Evolutionary conservation across 2,113 vertebrate genomes (phyloP).

Genomic region (Bubalus kerabau): DNA sequence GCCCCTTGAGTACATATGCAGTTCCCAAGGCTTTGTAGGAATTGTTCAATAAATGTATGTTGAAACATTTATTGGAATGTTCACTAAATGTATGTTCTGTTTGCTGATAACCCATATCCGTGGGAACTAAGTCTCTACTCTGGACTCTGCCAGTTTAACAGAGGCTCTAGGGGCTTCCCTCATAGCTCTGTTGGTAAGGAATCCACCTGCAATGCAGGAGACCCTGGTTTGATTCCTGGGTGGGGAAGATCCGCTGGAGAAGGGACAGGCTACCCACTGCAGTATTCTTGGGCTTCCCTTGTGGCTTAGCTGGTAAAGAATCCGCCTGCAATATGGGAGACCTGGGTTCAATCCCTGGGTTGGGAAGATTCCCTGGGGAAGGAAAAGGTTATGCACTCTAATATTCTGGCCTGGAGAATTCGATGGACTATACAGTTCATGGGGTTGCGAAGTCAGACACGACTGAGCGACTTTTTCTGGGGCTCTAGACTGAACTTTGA

Average conservation of each 20-base stretch:
- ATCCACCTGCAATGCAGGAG: not conserved
- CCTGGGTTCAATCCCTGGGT: not conserved
- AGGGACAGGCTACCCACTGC: not conserved
- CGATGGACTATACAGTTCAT: not conserved
- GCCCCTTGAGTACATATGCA: not conserved
- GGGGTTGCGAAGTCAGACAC: fast-evolving
- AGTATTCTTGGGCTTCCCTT: not conserved
- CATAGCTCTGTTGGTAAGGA: not conserved
- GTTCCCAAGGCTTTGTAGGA: not conserved
- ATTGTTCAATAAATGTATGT: not conserved
- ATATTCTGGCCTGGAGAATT: not conserved
- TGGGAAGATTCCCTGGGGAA: not conserved
- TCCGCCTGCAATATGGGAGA: not conserved
- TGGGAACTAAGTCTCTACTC: not conserved
- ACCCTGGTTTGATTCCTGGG: not conserved
- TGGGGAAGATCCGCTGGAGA: not conserved
- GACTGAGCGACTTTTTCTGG: not conserved
- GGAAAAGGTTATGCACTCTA: not conserved
- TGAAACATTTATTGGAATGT: not conserved
- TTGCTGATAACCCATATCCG: not conserved
- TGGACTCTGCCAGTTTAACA: not conserved
- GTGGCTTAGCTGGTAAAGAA: not conserved
- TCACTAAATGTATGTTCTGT: not conserved
- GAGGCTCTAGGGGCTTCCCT: not conserved
- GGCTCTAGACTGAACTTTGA: not conserved